These are phyloP conservation scores for Diaprepes abbreviatus DNA, from an alignment of 2,888 invertebrate species.

Conservation along the genomic window DNA sequence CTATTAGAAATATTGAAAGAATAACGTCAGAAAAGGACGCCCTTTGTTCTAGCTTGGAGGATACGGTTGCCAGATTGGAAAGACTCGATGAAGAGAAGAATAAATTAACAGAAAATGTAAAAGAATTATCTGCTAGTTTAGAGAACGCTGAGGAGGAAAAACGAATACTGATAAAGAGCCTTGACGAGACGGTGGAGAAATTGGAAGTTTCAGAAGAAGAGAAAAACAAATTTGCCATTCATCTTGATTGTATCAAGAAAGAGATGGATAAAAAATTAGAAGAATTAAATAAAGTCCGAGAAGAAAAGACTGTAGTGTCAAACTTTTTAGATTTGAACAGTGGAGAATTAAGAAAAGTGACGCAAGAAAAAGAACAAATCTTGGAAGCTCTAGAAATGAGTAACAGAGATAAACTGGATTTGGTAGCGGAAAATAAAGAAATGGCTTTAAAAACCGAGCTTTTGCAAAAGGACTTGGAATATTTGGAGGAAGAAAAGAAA, in stretches of 20 bases:
- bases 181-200: conserved; percentile 32
- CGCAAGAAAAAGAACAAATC: conserved; percentile 52
- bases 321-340: conserved; percentile 53
- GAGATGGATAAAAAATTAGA: conserved; percentile 25
- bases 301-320: conserved; percentile 52
- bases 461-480: conserved; percentile 1
- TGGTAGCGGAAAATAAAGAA: conserved; percentile 38
- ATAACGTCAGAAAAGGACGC: conserved; percentile 9
- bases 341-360: conserved; percentile 50
- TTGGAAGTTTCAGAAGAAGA: conserved; percentile 18
- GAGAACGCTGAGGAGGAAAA: conserved; percentile 18
- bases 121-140: background rate
- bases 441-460: background rate
- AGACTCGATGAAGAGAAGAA: conserved; percentile 17
- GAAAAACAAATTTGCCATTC: background rate
- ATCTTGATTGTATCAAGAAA: conserved; percentile 10
- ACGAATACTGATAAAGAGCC: conserved; percentile 14
- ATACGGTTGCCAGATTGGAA: conserved; percentile 21
- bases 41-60: conserved; percentile 8
- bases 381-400: conserved; percentile 53
- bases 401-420: conserved; percentile 49
- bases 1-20: conserved; percentile 22
- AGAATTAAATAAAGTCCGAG: conserved; percentile 27
- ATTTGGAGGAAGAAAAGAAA: conserved; percentile 28
- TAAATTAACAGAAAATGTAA: background rate